Conservation (phyloP, 1,140 invertebrate genomes). For the Drosophila parabipectinata region DNA sequence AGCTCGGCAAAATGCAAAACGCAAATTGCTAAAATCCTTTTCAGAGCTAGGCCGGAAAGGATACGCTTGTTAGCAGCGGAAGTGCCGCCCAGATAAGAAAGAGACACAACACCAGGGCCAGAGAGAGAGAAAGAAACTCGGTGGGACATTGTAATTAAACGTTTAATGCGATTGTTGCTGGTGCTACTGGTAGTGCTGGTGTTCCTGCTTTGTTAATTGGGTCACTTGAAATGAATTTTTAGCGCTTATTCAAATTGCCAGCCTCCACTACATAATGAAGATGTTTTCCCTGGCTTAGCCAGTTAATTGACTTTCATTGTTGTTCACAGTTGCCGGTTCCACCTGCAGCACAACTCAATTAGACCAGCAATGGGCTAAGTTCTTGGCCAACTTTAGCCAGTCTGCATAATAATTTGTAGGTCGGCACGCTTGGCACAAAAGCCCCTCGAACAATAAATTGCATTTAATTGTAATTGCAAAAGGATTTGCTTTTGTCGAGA, state of each 20-base stretch:
- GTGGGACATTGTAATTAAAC: constrained; percentile 48
- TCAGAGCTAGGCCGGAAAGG: constrained; percentile 59
- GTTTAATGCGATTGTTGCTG: constrained; percentile 51
- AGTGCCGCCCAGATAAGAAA: constrained; percentile 52
- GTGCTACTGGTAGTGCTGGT: constrained; percentile 25
- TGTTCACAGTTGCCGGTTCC: constrained; percentile 28
- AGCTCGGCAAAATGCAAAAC: constrained; percentile 7
- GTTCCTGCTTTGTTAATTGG: constrained; percentile 55
- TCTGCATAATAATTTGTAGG: constrained; percentile 78
- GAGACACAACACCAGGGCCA: constrained; percentile 5
- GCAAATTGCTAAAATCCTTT: constrained; percentile 54
- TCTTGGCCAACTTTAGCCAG: constrained; percentile 55
- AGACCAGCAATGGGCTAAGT: constrained; percentile 34
- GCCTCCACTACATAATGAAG: constrained; percentile 41
- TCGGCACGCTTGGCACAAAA: constrained; percentile 31
- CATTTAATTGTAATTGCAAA: constrained; percentile 61
- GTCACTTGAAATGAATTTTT: constrained; percentile 66
- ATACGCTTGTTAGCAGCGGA: constrained; percentile 76
- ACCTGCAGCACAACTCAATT: constrained; percentile 71
- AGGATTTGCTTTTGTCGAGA: constrained; percentile 26
- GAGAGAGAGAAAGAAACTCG: constrained; percentile 19
- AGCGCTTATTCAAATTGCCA: constrained; percentile 73
- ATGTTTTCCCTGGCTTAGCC: constrained; percentile 58
- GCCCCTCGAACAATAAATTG: constrained; percentile 60
- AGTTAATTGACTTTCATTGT: constrained; percentile 74